A percentile compares a stretch with the other conserved stretches of the same genome.
Conservation (phyloP, 2,113 vertebrate species). For the Pomatostomus ruficeps region DNA sequence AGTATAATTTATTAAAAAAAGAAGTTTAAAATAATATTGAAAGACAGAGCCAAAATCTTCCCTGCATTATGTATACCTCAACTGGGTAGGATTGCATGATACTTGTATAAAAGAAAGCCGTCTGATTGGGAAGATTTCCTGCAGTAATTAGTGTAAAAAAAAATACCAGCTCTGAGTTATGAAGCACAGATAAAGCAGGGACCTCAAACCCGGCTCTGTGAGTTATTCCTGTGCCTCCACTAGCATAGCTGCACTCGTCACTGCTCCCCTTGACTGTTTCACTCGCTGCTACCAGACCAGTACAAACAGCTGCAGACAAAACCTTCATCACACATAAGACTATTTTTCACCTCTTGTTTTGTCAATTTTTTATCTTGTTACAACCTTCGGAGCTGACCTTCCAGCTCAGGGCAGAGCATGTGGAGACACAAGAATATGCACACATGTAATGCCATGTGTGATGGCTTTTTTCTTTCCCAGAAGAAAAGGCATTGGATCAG, state of each 20-base stretch:
- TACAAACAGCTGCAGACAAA: not conserved
- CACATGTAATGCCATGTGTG: rapidly evolving
- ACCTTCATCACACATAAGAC: rapidly evolving
- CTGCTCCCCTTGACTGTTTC: not conserved
- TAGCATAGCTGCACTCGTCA: rapidly evolving
- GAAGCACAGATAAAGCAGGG: not conserved
- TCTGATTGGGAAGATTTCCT: not conserved
- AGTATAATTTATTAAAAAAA: rapidly evolving
- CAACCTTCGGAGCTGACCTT: not conserved
- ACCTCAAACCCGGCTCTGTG: not conserved
- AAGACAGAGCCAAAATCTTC: not conserved
- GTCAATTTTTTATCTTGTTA: not conserved
- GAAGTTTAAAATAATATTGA: rapidly evolving
- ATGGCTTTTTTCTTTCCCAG: not conserved
- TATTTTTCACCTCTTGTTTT: not conserved
- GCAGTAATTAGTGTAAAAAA: not conserved
- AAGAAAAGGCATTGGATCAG: not conserved
- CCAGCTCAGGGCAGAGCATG: not conserved
- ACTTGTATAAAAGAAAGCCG: not conserved
- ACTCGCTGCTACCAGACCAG: not conserved
- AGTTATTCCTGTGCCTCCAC: not conserved
- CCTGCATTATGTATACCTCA: not conserved
- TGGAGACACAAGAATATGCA: too few relatives aligned
- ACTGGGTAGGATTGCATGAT: not conserved
- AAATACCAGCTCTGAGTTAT: not conserved